Evolutionary conservation across 2,888 invertebrate species (phyloP).

Genomic region (Lathronympha strigana): DNA sequence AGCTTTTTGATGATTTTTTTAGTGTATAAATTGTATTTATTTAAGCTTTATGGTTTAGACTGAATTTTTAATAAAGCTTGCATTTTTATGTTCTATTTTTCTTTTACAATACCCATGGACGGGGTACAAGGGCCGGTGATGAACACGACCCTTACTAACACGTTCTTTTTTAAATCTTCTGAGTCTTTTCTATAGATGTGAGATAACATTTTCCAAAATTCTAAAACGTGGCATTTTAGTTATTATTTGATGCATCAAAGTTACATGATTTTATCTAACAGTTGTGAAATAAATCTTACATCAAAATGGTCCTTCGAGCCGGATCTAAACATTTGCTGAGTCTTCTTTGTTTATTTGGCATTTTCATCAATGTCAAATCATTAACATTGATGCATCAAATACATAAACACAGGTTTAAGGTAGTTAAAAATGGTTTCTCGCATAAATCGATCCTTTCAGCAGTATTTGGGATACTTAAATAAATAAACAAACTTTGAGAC

Average conservation of each 20-base stretch:
- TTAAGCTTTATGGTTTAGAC: slow-evolving; percentile 73
- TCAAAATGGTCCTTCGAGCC: slow-evolving; percentile 8
- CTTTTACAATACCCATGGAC: slow-evolving; percentile 57
- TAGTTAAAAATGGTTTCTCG: background rate
- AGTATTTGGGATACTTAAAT: background rate
- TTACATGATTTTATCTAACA: background rate
- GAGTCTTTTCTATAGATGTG: slow-evolving; percentile 20
- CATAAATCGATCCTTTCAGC: slow-evolving; percentile 1
- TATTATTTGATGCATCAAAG: background rate
- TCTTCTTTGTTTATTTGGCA: no score
- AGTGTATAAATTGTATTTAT: slow-evolving; percentile 62
- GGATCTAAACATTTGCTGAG: background rate
- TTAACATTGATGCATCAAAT: no score
- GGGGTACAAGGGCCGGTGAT: slow-evolving; percentile 62
- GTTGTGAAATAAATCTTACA: background rate
- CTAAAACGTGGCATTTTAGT: background rate
- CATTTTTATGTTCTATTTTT: slow-evolving; percentile 72
- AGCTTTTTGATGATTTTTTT: slow-evolving; percentile 70
- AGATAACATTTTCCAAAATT: slow-evolving; percentile 18
- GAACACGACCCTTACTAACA: slow-evolving; percentile 72
- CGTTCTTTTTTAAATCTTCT: slow-evolving; percentile 42
- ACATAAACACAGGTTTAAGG: no score
- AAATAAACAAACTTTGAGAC: background rate
- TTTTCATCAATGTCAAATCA: no score
- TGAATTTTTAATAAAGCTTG: slow-evolving; percentile 84